Conservation (phyloP, 1,140 invertebrate genomes). For the Medauroidea extradentata region DNA sequence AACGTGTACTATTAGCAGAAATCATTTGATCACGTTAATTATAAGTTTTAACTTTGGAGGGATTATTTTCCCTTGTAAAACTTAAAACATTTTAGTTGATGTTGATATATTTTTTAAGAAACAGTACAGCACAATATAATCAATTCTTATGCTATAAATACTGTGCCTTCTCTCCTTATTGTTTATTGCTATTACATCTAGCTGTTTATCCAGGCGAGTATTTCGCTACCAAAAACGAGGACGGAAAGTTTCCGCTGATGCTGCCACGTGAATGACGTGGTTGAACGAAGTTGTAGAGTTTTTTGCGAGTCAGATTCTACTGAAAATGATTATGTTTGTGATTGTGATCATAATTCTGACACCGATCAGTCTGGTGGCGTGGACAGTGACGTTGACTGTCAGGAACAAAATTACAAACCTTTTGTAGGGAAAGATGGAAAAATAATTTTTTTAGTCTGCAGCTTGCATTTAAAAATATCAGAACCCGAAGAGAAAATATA, state of each 20-base stretch:
- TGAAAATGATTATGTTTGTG: not conserved
- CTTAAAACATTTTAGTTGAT: too few species aligned
- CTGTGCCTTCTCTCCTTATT: too few species aligned
- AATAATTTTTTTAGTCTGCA: not conserved
- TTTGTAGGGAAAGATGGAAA: conserved; percentile 1
- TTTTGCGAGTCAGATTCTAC: not conserved
- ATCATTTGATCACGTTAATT: too few species aligned
- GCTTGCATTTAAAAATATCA: not conserved
- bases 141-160: too few species aligned
- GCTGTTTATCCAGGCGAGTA: not conserved
- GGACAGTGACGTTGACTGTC: not conserved
- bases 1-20: too few species aligned
- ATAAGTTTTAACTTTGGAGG: too few species aligned
- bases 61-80: too few species aligned
- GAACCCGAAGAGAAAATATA: conserved; percentile 9
- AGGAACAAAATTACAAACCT: not conserved
- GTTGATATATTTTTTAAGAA: too few species aligned
- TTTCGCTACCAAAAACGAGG: not conserved
- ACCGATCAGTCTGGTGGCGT: not conserved
- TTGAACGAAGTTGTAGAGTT: not conserved
- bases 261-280: not conserved
- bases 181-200: not conserved
- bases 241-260: not conserved
- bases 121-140: too few species aligned
- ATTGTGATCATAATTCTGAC: not conserved